A percentile compares a stretch with the other conserved stretches of the same genome.
These are phyloP conservation scores for Oenanthe oenanthe DNA, from an alignment of 2,113 vertebrate species.

Conservation along the genomic window DNA sequence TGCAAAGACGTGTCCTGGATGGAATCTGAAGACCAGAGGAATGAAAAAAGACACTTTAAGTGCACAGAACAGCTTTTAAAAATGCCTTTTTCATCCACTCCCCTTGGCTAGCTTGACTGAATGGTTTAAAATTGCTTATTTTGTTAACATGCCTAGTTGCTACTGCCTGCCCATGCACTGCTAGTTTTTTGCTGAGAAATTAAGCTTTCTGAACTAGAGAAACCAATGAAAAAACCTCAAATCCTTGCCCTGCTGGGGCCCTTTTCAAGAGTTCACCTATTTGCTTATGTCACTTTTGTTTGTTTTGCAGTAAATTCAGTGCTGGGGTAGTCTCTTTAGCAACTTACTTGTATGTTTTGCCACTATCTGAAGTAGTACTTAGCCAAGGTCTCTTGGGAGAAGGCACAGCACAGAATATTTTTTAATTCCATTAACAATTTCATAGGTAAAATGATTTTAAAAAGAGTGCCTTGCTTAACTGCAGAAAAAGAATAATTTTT, in stretches of 20 bases:
- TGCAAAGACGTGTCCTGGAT: background rate
- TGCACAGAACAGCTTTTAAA: background rate
- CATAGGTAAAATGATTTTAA: background rate
- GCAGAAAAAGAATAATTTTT: background rate
- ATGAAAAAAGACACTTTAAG: slow-evolving; percentile 42
- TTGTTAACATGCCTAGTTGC: slow-evolving; percentile 9
- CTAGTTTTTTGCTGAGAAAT: background rate
- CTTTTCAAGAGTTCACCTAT: slow-evolving; percentile 50
- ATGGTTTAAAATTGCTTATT: slow-evolving; percentile 49
- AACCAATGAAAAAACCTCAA: background rate
- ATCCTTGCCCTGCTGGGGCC: background rate
- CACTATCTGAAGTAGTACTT: slow-evolving; percentile 3
- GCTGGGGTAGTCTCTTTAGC: slow-evolving; percentile 4
- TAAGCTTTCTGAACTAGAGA: slow-evolving; percentile 9
- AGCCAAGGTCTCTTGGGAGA: background rate
- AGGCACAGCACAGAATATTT: background rate
- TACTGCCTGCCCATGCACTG: background rate
- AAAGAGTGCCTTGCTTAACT: background rate
- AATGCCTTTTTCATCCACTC: slow-evolving; percentile 27
- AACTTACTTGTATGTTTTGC: slow-evolving; percentile 4
- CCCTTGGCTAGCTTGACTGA: slow-evolving; percentile 23
- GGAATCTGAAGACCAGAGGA: slow-evolving; percentile 18
- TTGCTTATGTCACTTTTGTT: slow-evolving; percentile 57
- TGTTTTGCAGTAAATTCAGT: slow-evolving; percentile 60
- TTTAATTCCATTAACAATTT: background rate